A percentile compares a stretch with the other conserved stretches of the same genome.
phyloP scores from a whole-genome alignment of 2,888 invertebrate species.

The Hedychridium roseum region DNA sequence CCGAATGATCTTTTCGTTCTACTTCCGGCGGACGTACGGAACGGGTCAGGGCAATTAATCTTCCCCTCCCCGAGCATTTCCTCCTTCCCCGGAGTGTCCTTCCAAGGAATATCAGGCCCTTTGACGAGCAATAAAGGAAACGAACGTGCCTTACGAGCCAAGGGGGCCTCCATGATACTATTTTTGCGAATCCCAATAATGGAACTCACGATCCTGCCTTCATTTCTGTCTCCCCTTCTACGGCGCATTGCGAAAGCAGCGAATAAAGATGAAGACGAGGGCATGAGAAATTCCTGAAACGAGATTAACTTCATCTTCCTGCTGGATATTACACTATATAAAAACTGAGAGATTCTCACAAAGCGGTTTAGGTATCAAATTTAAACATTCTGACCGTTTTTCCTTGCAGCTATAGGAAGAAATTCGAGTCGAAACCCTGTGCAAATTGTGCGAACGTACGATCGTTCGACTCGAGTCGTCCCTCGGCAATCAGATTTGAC shows the following conservation, averaged over 20 bases:
- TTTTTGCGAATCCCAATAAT: constrained; percentile 17
- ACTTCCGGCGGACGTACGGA: constrained; percentile 8
- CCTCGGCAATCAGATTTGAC: too few species aligned
- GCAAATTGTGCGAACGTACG: constrained; percentile 10
- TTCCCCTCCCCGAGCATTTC: constrained; percentile 1
- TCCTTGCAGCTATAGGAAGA: too few species aligned
- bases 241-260: not conserved
- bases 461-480: not conserved
- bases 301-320: too few species aligned
- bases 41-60: constrained; percentile 9
- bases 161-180: constrained; percentile 10
- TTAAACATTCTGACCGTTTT: too few species aligned
- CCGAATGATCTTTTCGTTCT: not conserved
- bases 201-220: too few species aligned
- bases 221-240: not conserved
- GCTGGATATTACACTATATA: too few species aligned
- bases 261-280: not conserved
- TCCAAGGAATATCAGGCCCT: constrained; percentile 15
- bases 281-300: not conserved
- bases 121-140: not conserved
- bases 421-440: too few species aligned
- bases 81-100: constrained; percentile 1
- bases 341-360: too few species aligned
- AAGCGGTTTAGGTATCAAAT: too few species aligned
- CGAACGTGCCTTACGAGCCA: too few species aligned